A percentile compares a stretch with the other conserved stretches of the same genome.
phyloP scores from a whole-genome alignment of 2,797 vertebrate species.

The Setipinna tenuifilis region DNA sequence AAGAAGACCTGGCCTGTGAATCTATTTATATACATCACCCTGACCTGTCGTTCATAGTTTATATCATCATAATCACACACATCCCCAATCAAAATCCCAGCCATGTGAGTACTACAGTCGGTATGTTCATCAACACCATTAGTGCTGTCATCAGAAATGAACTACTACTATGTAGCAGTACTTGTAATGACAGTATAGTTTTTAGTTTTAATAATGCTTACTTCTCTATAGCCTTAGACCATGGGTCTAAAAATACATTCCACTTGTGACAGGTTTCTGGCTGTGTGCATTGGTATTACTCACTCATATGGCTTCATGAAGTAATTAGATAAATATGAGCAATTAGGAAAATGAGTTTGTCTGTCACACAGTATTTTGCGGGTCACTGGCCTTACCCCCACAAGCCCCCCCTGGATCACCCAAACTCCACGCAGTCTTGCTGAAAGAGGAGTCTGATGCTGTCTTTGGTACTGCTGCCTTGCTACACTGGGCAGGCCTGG shows the following conservation, averaged over 20 bases:
- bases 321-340: slow-evolving; percentile 71
- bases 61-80: background rate
- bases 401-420: slow-evolving; percentile 41
- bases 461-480: background rate
- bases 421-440: slow-evolving; percentile 57
- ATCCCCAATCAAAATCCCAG: background rate
- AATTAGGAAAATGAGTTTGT: slow-evolving; percentile 75
- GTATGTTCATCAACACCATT: background rate
- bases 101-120: no score
- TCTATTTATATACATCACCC: slow-evolving; percentile 34
- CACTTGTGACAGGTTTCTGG: slow-evolving; percentile 39
- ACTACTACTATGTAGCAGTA: background rate
- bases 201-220: background rate
- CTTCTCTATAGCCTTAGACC: background rate
- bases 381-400: slow-evolving; percentile 62
- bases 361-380: slow-evolving; percentile 69
- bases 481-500: background rate
- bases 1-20: background rate
- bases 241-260: background rate
- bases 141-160: background rate
- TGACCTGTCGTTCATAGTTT: slow-evolving; percentile 28
- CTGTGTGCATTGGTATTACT: slow-evolving; percentile 52
- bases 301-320: slow-evolving; percentile 55
- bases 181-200: background rate
- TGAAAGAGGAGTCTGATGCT: slow-evolving; percentile 33